Base-by-base conservation (phyloP, 2,888 invertebrate species). In the Dendrolimus houi region DNA sequence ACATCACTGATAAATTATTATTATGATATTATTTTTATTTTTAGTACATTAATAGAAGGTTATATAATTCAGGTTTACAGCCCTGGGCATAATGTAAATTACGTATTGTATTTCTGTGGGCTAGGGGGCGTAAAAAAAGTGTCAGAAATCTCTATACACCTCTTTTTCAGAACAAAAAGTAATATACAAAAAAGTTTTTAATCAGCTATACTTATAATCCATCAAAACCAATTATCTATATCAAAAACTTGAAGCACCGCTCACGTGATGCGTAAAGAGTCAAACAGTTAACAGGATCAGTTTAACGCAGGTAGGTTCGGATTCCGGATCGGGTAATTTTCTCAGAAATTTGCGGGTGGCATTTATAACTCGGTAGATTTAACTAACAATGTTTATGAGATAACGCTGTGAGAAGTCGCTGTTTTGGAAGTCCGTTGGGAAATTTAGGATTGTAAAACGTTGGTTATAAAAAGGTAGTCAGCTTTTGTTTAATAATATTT, bases 331-430 rank as follows among this genome's bases (percentile, higher is more conserved):
- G 63, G 60, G 47, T 47, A 63, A 65, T 64, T 66, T 76, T 78
- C 77, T 64, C 60, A 66, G 77, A 75, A 79, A 62, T 75, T 68
- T 67, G 75, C 75, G 79, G 79, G 79, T 77, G 80, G 80, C 62
- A 60, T 71, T 64, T 73, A 75, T 69, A 66, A 68, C 68, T 71
- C 79, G 74, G 75, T 62, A 72, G 70, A 71, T 73, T 75, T 72
- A 59, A 69, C 71, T 68, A 72, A 74, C 67, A 72, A 72, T 67
- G 62, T 17, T n/a, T 68, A 66, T 58, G 41, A 68, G 70, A 73
- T 75, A 70, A 68, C 56, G 42, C 12, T 63, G 65, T 65, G 66
- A 68, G 68, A 69, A 70, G 67, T 70, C 68, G 60, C 60, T 60
- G 62, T 61, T 66, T 59, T 58, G 57, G 29, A n/a, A 47, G 9